Percentiles rank a stretch among this genome's conserved stretches.
These are phyloP conservation scores for Campylorhamphus procurvoides DNA, from an alignment of 2,113 vertebrate genomes.

Conservation along the genomic window DNA sequence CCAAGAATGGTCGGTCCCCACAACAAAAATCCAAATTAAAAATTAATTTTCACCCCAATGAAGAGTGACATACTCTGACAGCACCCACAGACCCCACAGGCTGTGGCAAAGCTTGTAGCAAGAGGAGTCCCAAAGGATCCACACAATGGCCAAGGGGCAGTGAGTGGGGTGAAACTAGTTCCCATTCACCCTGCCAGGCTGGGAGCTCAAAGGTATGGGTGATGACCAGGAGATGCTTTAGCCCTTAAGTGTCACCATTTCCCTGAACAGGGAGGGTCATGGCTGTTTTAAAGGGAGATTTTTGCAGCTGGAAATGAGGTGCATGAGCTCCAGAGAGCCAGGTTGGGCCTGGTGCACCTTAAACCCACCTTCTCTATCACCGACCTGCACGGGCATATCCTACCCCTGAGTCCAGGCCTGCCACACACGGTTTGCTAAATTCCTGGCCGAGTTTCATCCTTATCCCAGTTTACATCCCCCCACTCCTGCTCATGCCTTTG, in stretches of 20 bases:
- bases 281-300: rapidly evolving
- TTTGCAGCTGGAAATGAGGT: neutral
- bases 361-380: neutral
- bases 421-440: neutral
- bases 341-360: neutral
- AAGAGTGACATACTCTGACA: rapidly evolving
- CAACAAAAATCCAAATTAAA: neutral
- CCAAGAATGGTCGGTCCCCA: rapidly evolving
- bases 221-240: neutral
- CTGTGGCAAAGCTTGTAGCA: neutral
- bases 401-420: neutral
- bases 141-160: rapidly evolving
- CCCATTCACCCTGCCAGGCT: rapidly evolving
- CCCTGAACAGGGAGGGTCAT: rapidly evolving
- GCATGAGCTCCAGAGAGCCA: neutral
- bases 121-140: rapidly evolving
- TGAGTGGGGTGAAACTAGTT: rapidly evolving
- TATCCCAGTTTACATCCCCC: neutral
- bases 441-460: rapidly evolving
- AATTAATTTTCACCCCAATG: rapidly evolving
- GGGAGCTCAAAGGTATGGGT: neutral
- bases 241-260: rapidly evolving
- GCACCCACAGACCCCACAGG: neutral
- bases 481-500: neutral
- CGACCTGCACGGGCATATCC: rapidly evolving